Evolutionary conservation across 1,140 invertebrate species (phyloP), one percentile per base, ranked within the genome.

Genomic region (Brachionus koreanus): DNA sequence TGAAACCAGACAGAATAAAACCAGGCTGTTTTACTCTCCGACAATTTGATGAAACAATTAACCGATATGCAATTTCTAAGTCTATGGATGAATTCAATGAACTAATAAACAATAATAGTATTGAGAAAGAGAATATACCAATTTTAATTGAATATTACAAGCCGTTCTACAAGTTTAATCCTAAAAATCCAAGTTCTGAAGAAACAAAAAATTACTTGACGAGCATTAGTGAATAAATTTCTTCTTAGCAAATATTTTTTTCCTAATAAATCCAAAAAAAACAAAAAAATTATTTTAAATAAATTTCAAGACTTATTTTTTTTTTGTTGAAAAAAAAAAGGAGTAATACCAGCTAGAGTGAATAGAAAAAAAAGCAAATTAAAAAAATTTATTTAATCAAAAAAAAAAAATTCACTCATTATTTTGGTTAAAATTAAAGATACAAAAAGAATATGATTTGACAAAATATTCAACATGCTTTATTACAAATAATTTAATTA

Each of bases 41-140:
- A 1, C 76, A 79, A 43, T 65, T 79, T 43, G 76, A 79, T 35
- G 76, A 79, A 79, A 61, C 39, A 12, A 19, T 79, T 23, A 79
- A 61, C 25, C 16, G 25, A 42, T 79, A 61, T 35, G 57, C 19
- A 19, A 25, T 43, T 13, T n/a, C n/a, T 13, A 79, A 79, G 13
- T 61, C 49, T 25, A 10, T 39, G n/a, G 49, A 79, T 10, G 39
- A 57, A 33, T 42, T 79, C 13, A 61, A 79, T 25, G 49, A 79
- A 9, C 25, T 79, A 35, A 25, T 42, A 12, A 29, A 33, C 1
- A 65, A 79, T 10, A 42, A 79, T 61, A n/a, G 35, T n/a, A 0
- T 79, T 12, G 49, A 79, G 2, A 39, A 19, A 23, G 57, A 57
- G 39, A 23, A 79, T 65, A 19, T 79, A 19, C 29, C 19, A 10